Evolutionary conservation across 2,113 vertebrate genomes (phyloP).

Genomic region (Phrynocephalus versicolor): DNA sequence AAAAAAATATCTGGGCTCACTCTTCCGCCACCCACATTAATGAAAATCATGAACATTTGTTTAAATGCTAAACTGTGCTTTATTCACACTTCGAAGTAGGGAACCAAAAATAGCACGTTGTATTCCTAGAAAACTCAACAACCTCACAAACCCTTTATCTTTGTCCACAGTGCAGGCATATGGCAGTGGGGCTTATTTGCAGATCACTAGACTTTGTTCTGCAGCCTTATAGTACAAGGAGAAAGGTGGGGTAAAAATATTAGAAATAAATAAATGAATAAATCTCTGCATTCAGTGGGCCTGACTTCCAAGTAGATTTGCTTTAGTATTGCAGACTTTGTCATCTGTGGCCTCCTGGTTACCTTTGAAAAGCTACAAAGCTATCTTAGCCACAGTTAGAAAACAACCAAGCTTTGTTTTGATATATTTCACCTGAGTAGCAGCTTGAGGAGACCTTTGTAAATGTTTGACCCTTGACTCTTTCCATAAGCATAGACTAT

Average conservation of each 20-base stretch:
- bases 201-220: slow-evolving; percentile 17
- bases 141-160: background rate
- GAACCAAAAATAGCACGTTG: background rate
- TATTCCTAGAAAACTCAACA: slow-evolving; percentile 14
- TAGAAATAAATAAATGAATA: too few relatives aligned
- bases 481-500: slow-evolving; percentile 28
- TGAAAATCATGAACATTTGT: background rate
- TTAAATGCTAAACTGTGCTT: background rate
- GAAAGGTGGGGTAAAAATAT: too few relatives aligned
- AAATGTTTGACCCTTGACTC: slow-evolving; percentile 31
- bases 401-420: slow-evolving; percentile 65
- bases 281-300: background rate
- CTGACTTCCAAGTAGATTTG: background rate
- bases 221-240: background rate
- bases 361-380: slow-evolving; percentile 69
- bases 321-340: slow-evolving; percentile 49
- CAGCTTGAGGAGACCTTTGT: slow-evolving; percentile 54
- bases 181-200: background rate
- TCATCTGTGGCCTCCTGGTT: slow-evolving; percentile 62
- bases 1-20: background rate
- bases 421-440: slow-evolving; percentile 56
- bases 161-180: background rate
- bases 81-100: background rate
- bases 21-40: too few relatives aligned
- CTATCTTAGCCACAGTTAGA: slow-evolving; percentile 57